Evolutionary conservation across 2,113 vertebrate species (phyloP), one percentile per base, ranked within the genome.

Genomic region (Tricholaema leucomelas): DNA sequence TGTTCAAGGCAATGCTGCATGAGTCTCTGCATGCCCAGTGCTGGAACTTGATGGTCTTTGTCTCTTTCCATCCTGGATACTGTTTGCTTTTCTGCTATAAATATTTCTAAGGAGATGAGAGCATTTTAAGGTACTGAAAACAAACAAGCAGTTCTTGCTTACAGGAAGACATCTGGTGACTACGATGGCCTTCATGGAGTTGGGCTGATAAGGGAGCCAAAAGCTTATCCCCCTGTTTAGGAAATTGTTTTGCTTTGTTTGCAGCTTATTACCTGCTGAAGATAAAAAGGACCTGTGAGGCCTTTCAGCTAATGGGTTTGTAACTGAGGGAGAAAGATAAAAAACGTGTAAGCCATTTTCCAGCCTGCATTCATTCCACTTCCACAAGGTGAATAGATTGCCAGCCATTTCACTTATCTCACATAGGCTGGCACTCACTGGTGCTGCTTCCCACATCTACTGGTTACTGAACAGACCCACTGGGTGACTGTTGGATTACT

Each of bases 101-200:
- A 70, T 92, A 93, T 79, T 94, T 90, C 86, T 88, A 63, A 93
- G 92, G 71, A 95, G 92, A 95, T 91, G 94, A 94, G 92, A 95
- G 92, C 80, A 86, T 91, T 95, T 95, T 75, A 94, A 95, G 78
- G 91, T 46, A 66, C 74, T 82, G 88, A 76, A 85, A 91, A 81
- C 81, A 95, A 87, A 91, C 3, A 84, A 81, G 87, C 84, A 79
- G 48, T 73, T 89, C 81, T 92, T 90, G 81, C 93, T 63, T 10
- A 93, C 88, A 95, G 90, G 92, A 93, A 93, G 81, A 94, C 93
- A 94, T 84, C 81, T 95, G 94, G 74, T 90, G 92, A 56, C 71
- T 86, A 40, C 58, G 78, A 79, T 69, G 84, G 40, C 64, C 81
- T 44, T 87, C 35, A 4, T 5, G 36, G 64, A 67, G 85, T 59